Percentiles rank a stretch among this genome's conserved stretches.
Evolutionary conservation across 2,113 vertebrate species (phyloP).

Genomic region (Heloderma charlesbogerti): DNA sequence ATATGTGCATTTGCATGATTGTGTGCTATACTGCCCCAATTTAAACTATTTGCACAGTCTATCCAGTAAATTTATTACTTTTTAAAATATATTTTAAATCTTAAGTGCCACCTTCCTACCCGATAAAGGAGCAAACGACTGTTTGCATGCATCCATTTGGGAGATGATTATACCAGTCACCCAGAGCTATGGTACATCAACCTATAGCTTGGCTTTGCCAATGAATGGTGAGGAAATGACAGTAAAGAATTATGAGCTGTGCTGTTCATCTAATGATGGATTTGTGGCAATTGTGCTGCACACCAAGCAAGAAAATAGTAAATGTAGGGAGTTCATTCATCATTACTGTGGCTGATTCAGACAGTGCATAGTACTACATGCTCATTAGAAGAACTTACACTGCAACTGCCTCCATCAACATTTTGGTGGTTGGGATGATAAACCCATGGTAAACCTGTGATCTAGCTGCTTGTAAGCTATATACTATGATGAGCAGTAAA

Average conservation of each 20-base stretch:
- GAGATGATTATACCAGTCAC: not conserved
- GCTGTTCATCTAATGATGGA: not conserved
- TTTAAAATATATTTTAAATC: not conserved
- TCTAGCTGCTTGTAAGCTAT: not conserved
- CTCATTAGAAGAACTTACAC: not conserved
- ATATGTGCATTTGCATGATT: not conserved
- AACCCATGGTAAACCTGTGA: not conserved
- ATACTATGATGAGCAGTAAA: not conserved
- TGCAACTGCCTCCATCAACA: not conserved
- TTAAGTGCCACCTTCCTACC: not conserved
- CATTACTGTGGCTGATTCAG: not conserved
- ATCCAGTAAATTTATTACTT: not conserved
- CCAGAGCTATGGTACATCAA: not conserved
- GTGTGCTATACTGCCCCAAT: not conserved
- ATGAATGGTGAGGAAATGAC: not conserved
- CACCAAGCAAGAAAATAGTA: not conserved
- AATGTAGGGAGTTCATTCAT: not conserved
- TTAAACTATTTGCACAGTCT: not conserved
- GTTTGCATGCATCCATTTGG: not conserved
- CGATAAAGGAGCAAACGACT: not conserved
- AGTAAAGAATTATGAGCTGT: not conserved
- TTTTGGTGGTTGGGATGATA: not conserved
- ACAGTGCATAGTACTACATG: not conserved
- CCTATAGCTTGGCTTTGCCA: not conserved
- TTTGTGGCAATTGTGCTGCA: not conserved